These are phyloP conservation scores for Tokudaia muenninki DNA, from an alignment of 2,797 vertebrate genomes.

Conservation along the genomic window DNA sequence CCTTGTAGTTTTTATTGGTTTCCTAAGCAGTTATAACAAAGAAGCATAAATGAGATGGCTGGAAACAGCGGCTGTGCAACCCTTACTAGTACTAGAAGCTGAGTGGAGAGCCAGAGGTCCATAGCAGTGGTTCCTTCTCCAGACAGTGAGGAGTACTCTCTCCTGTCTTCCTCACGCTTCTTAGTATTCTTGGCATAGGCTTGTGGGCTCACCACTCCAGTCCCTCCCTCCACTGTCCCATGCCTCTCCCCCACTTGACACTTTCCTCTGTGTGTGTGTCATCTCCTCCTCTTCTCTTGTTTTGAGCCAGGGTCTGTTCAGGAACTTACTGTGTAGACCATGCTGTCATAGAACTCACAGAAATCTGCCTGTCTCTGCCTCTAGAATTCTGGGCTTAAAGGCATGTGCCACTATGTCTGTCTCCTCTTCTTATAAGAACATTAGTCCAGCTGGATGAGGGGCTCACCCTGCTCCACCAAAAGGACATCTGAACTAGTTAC, in stretches of 20 bases:
- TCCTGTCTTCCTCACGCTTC: neutral
- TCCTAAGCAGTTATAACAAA: neutral
- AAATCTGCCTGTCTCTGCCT: neutral
- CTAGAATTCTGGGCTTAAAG: neutral
- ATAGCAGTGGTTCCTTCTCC: neutral
- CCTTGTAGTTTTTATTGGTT: neutral
- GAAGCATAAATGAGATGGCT: neutral
- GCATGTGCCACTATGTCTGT: neutral
- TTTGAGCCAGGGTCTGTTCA: neutral
- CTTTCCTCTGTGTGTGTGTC: neutral
- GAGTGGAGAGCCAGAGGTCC: neutral
- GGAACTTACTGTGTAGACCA: neutral
- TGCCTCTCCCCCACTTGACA: neutral
- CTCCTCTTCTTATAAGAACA: neutral
- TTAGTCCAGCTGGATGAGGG: neutral
- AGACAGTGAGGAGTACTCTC: neutral
- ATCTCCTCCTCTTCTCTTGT: neutral
- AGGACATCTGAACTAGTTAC: conserved; percentile 10
- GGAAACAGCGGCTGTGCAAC: neutral
- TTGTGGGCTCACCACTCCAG: neutral
- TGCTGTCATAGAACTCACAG: neutral
- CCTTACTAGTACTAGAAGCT: neutral
- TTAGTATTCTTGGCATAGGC: neutral
- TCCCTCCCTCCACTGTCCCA: neutral
- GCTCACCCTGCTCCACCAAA: neutral